Percentiles rank a stretch among this genome's conserved stretches.
phyloP scores from a whole-genome alignment of 2,113 vertebrate species.

The Budorcas taxicolor region DNA sequence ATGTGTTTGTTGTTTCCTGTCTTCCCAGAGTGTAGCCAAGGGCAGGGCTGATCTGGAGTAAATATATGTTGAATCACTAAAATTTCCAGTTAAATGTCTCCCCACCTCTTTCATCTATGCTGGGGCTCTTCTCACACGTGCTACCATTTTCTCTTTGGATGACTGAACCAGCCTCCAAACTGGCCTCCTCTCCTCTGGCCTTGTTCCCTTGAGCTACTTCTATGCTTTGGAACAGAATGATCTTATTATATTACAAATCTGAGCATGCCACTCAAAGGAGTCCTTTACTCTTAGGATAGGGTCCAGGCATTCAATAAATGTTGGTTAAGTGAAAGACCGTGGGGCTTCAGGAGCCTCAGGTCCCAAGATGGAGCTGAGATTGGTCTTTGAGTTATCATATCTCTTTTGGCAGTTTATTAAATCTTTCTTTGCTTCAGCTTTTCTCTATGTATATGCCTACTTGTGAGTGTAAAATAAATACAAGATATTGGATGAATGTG shows the following conservation, averaged over 20 bases:
- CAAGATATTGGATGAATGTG: not conserved
- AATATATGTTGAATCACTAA: not conserved
- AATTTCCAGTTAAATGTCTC: not conserved
- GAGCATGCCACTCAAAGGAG: not conserved
- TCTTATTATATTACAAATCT: not conserved
- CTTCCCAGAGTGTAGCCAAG: not conserved
- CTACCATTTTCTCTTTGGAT: not conserved
- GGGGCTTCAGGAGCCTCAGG: not conserved
- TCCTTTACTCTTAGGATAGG: not conserved
- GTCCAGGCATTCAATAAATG: not conserved
- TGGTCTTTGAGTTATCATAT: not conserved
- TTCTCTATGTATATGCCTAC: not conserved
- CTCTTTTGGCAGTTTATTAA: not conserved
- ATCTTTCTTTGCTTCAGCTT: not conserved
- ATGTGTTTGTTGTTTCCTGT: not conserved
- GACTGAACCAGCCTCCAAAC: not conserved
- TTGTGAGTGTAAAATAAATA: not conserved
- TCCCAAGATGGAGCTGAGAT: not conserved
- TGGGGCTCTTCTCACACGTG: not conserved
- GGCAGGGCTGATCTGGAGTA: not conserved
- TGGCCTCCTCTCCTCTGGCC: not conserved
- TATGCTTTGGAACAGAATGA: not conserved
- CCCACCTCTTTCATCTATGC: not conserved
- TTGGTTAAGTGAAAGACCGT: not conserved
- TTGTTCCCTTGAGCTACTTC: not conserved